Evolutionary conservation across 2,888 invertebrate genomes (phyloP).

Genomic region (Eristalinus aeneus): DNA sequence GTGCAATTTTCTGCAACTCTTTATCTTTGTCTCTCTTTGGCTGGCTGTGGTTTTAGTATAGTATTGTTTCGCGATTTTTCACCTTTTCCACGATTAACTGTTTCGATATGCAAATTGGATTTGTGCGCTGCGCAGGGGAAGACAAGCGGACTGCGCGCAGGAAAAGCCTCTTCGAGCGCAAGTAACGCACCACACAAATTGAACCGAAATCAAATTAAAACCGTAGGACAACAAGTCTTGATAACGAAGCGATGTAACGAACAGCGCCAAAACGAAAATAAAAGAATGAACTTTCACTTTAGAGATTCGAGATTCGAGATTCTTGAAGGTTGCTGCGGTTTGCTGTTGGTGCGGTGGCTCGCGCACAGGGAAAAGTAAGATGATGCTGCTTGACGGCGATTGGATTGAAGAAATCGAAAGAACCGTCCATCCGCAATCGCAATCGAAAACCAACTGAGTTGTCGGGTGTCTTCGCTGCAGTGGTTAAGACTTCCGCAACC

Average conservation of each 20-base stretch:
- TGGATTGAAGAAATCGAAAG: conserved; percentile 21
- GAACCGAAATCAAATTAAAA: neutral
- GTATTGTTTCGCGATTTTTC: conserved; percentile 66
- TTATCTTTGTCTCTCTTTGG: conserved; percentile 10
- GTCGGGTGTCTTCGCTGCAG: conserved; percentile 65
- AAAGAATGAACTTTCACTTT: conserved; percentile 59
- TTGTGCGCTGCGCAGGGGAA: neutral
- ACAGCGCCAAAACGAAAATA: conserved; percentile 4
- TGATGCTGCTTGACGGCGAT: neutral
- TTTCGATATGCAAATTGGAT: conserved; percentile 51
- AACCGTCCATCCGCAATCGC: conserved; percentile 73
- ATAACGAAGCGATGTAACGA: conserved; percentile 12
- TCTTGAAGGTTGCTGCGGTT: conserved; percentile 36
- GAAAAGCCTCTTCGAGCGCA: neutral
- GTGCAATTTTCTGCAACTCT: conserved; percentile 50
- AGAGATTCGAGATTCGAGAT: conserved; percentile 25
- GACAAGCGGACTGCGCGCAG: neutral
- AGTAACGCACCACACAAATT: neutral
- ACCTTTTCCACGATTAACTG: conserved; percentile 68
- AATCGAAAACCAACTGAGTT: conserved; percentile 73
- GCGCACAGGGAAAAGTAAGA: conserved; percentile 64
- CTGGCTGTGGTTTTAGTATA: neutral
- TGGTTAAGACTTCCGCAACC: conserved; percentile 69
- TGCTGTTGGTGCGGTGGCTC: conserved; percentile 12
- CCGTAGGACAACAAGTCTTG: conserved; percentile 3